Evolutionary conservation across 2,888 invertebrate genomes (phyloP).

Genomic region (Alentia gelatinosa): DNA sequence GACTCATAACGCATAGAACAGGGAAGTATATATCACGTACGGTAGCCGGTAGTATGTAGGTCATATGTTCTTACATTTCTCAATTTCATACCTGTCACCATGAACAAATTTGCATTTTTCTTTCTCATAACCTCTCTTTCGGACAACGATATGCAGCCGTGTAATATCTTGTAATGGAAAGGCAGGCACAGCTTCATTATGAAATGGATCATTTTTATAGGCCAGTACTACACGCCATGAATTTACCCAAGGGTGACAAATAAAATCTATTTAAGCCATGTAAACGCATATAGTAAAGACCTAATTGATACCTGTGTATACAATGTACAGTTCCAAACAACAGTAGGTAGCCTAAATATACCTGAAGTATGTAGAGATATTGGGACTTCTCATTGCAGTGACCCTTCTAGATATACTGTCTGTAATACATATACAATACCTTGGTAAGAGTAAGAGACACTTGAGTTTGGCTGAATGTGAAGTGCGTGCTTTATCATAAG

Average conservation of each 20-base stretch:
- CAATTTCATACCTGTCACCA: no score
- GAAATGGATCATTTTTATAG: neutral
- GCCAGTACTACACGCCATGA: neutral
- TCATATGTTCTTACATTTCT: neutral
- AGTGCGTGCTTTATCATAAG: conserved; percentile 16
- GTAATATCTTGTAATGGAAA: no score
- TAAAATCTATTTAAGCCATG: no score
- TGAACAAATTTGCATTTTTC: no score
- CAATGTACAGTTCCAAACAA: neutral
- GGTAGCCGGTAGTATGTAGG: neutral
- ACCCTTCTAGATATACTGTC: neutral
- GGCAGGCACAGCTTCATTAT: no score
- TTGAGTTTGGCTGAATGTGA: conserved; percentile 42
- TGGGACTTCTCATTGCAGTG: neutral
- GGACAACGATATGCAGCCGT: no score
- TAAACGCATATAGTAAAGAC: neutral
- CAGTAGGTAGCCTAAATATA: neutral
- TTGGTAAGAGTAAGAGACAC: conserved; percentile 29
- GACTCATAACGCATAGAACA: no score
- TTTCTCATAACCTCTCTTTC: no score
- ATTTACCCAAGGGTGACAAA: neutral
- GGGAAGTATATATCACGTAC: neutral
- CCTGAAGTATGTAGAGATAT: neutral
- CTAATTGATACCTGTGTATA: neutral
- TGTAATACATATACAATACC: neutral